Conservation (phyloP, 2,888 invertebrate species). For the Panopea generosa region DNA sequence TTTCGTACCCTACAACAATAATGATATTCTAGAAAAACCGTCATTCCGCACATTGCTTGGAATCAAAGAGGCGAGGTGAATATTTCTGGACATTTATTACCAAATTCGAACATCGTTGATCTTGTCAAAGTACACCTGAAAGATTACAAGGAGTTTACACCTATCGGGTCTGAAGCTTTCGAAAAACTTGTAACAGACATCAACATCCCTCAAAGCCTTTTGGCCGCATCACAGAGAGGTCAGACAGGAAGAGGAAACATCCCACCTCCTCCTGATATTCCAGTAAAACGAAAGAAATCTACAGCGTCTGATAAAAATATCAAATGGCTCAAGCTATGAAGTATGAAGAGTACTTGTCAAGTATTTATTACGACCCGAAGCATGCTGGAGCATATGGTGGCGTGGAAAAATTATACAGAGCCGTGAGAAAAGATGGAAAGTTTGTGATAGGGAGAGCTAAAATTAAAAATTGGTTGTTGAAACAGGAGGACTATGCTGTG, state of each 20-base stretch:
- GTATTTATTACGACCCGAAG: constrained; percentile 52
- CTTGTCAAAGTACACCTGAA: constrained; percentile 38
- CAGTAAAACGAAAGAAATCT: too few relatives aligned
- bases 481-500: constrained; percentile 50
- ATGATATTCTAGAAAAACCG: constrained; percentile 12
- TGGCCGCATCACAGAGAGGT: constrained; percentile 9
- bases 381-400: constrained; percentile 43
- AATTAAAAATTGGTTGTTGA: constrained; percentile 54
- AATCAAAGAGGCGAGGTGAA: constrained; percentile 38
- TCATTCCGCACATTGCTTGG: constrained; percentile 15
- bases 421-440: constrained; percentile 40
- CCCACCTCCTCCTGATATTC: constrained; percentile 30
- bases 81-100: constrained; percentile 7
- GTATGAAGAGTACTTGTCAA: constrained; percentile 24
- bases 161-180: too few relatives aligned
- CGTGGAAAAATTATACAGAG: constrained; percentile 50
- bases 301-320: too few relatives aligned
- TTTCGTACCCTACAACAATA: too few relatives aligned
- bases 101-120: constrained; percentile 36
- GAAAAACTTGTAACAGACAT: constrained; percentile 1
- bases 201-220: constrained; percentile 31
- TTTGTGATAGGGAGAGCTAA: constrained; percentile 37
- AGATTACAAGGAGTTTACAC: constrained; percentile 46
- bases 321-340: too few relatives aligned
- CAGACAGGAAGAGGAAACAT: too few relatives aligned